Evolutionary conservation across 2,888 invertebrate genomes (phyloP), one percentile per base, ranked within the genome.

Genomic region (Agriopis leucophaearia): DNA sequence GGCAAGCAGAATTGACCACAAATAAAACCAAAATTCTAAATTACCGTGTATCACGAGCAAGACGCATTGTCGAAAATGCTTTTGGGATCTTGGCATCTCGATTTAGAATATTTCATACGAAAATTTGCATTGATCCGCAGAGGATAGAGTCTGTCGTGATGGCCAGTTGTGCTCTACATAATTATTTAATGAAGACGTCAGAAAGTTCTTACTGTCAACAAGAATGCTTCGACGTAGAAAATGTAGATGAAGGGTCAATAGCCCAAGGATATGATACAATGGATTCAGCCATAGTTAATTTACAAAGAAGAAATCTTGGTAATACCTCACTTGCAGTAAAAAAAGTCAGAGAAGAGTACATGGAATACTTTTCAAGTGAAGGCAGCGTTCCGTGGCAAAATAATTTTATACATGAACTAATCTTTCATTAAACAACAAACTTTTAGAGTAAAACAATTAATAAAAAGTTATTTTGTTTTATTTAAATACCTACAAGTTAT

Each of bases 61-160:
- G 58, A n/a, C 58, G 58, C 15, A 58, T 58, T n/a, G 58, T 58
- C 35, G 58, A 58, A 45, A 58, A 58, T 15, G 48, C 58, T 13
- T 58, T 58, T 58, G 58, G 58, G 6, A 58, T 58, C 27, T 35
- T 58, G 35, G 44, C 58, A 10, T 18, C 58, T 9, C 47, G 47
- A 35, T 58, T 58, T 15, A 58, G 48, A 58, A 58, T 58, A 35
- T 58, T 48, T 35, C 47, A 35, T 48, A 58, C 58, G 35, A 47
- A 58, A 58, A 58, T 58, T 5, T 48, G 48, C 36, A 35, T 58
- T 27, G 27, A 27, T 10, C 51, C 51, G 27, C 12, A 45, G 48
- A 47, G 36, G 8, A 48, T 45, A 9, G 36, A 12, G 48, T 47
- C 51, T 27, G 51, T 58, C 12, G 48, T 59, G 16, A 59, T 35